phyloP scores from a whole-genome alignment of 64 coral and sea anemone genomes.

The Platygyra sinensis region DNA sequence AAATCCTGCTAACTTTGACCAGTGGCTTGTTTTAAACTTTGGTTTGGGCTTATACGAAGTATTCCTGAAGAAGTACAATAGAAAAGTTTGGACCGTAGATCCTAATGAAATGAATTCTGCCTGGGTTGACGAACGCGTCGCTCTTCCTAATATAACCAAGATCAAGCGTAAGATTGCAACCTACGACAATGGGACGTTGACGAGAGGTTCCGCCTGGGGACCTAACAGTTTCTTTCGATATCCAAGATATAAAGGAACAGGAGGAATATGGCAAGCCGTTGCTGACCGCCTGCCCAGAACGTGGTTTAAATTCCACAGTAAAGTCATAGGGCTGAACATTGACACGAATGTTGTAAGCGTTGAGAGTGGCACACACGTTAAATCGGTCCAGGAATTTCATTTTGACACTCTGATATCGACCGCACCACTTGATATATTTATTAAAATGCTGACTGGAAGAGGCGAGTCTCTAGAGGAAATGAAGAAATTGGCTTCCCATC shows the following conservation, averaged over 20 bases:
- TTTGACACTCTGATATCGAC: conserved; percentile 62
- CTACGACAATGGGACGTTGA: conserved; percentile 1
- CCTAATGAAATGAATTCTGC: conserved; percentile 67
- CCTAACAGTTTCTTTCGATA: conserved; percentile 77
- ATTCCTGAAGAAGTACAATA: conserved; percentile 81
- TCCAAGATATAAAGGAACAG: conserved; percentile 73
- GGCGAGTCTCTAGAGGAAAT: conserved; percentile 10
- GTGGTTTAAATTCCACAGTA: conserved; percentile 70
- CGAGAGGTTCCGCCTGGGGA: conserved; percentile 51
- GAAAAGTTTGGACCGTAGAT: conserved; percentile 82
- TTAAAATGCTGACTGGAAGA: conserved; percentile 44
- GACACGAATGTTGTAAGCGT: conserved; percentile 38
- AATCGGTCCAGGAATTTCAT: neutral
- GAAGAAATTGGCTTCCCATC: neutral
- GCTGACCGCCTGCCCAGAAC: conserved; percentile 35
- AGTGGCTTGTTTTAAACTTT: conserved; percentile 75
- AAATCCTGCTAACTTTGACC: conserved; percentile 56
- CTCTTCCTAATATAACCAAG: conserved; percentile 56
- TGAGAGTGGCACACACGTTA: neutral
- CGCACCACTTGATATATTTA: conserved; percentile 55
- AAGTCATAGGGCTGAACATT: conserved; percentile 50
- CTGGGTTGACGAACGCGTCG: conserved; percentile 78
- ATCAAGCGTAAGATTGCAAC: conserved; percentile 45
- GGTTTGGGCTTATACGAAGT: conserved; percentile 52
- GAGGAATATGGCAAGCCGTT: conserved; percentile 70